Percentiles rank a stretch among this genome's conserved stretches.
Evolutionary conservation across 2,113 vertebrate genomes (phyloP).

Genomic region (Puma concolor): DNA sequence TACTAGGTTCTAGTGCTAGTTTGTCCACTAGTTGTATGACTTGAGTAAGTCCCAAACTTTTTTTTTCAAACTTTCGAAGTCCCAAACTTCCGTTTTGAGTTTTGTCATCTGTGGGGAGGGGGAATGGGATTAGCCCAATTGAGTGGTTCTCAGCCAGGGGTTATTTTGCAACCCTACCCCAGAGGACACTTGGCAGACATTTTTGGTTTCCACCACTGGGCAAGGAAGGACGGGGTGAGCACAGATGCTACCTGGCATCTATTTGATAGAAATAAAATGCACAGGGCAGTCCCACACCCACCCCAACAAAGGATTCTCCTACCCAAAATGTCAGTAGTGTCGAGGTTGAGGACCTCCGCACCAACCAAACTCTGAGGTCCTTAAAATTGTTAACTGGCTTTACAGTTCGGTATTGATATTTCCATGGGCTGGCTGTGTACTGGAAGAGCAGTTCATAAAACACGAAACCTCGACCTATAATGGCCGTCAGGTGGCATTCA

Average conservation of each 20-base stretch:
- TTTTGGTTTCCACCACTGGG: neutral
- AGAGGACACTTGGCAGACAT: neutral
- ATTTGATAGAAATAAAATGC: neutral
- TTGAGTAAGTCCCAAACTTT: neutral
- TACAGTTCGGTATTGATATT: neutral
- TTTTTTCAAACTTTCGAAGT: neutral
- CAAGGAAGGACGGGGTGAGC: neutral
- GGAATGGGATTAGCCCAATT: neutral
- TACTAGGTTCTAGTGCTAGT: neutral
- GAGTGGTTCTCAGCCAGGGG: neutral
- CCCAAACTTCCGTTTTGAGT: neutral
- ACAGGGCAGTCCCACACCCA: neutral
- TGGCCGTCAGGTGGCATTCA: neutral
- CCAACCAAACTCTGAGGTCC: neutral
- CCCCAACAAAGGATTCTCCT: neutral
- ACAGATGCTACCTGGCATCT: neutral
- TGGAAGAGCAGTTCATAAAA: conserved; percentile 21
- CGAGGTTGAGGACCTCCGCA: neutral
- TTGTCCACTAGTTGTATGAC: neutral
- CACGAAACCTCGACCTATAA: neutral
- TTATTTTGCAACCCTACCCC: neutral
- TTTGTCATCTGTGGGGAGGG: neutral
- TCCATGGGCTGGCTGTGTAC: neutral
- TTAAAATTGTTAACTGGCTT: neutral
- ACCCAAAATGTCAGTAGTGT: neutral